Conservation (phyloP, 2,797 vertebrate species). For the Orientallactaga sibirica region DNA sequence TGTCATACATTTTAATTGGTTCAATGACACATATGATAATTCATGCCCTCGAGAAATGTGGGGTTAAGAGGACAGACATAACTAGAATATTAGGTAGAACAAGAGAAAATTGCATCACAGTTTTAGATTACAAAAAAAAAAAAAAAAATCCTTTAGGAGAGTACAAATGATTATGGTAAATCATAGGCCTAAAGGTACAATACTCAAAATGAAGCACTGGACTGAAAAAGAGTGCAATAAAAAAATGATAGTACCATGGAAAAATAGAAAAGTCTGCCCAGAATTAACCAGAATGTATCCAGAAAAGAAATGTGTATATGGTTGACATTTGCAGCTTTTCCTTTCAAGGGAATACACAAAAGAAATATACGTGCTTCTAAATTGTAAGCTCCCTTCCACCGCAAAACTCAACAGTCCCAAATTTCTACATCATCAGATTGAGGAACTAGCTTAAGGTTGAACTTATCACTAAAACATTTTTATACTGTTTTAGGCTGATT, state of each 20-base stretch:
- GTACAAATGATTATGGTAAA: conserved; percentile 12
- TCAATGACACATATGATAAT: background rate
- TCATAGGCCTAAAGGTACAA: background rate
- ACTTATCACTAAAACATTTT: background rate
- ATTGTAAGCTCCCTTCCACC: background rate
- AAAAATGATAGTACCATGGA: background rate
- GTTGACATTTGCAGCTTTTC: background rate
- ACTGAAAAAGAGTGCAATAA: background rate
- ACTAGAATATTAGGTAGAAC: background rate
- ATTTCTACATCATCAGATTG: background rate
- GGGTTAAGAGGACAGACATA: background rate
- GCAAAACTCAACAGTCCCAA: conserved; percentile 1
- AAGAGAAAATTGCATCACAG: background rate
- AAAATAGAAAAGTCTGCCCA: background rate
- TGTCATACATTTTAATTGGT: background rate
- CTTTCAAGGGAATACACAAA: background rate
- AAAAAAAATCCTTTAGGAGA: background rate
- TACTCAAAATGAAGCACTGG: conserved; percentile 5
- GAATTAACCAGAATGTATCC: background rate
- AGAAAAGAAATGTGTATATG: background rate
- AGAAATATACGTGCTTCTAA: background rate
- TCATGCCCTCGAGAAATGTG: background rate
- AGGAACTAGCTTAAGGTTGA: background rate
- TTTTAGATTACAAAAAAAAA: background rate
- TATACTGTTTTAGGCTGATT: background rate